phyloP scores from a whole-genome alignment of 92 coral and sea anemone genomes.

The Micromussa lordhowensis region DNA sequence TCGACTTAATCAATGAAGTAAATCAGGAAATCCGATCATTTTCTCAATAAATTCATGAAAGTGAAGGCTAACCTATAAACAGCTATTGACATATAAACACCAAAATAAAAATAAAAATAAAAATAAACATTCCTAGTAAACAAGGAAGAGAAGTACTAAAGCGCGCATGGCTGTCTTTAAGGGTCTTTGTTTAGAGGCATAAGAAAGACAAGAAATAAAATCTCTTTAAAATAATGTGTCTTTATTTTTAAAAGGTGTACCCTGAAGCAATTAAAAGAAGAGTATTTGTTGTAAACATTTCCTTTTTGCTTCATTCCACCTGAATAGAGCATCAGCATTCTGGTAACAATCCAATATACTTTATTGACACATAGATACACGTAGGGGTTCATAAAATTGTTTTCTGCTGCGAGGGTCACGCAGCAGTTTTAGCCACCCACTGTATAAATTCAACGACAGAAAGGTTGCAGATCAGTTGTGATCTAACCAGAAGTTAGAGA shows the following conservation, averaged over 20 bases:
- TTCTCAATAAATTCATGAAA: too few relatives aligned
- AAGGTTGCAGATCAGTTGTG: not conserved
- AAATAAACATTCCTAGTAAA: too few relatives aligned
- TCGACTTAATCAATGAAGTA: too few relatives aligned
- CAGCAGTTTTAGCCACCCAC: not conserved
- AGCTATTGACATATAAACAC: too few relatives aligned
- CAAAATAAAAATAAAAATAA: too few relatives aligned
- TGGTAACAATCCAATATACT: not conserved
- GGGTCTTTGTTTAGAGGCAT: too few relatives aligned
- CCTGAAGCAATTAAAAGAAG: not conserved
- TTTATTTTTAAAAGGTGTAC: not conserved
- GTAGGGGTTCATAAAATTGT: not conserved
- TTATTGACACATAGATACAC: not conserved
- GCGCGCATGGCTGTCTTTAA: too few relatives aligned
- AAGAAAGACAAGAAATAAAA: not conserved
- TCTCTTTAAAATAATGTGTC: not conserved
- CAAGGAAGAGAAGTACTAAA: too few relatives aligned
- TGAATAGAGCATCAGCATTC: not conserved
- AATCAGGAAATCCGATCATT: too few relatives aligned
- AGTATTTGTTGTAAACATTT: not conserved
- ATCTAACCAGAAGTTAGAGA: not conserved
- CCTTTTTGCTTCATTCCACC: not conserved
- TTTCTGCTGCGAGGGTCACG: not conserved
- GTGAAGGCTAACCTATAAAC: too few relatives aligned
- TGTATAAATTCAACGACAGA: not conserved